Percentiles rank a stretch among this genome's conserved stretches.
phyloP scores from a whole-genome alignment of 2,113 vertebrate species.

The Lophochroa leadbeateri region DNA sequence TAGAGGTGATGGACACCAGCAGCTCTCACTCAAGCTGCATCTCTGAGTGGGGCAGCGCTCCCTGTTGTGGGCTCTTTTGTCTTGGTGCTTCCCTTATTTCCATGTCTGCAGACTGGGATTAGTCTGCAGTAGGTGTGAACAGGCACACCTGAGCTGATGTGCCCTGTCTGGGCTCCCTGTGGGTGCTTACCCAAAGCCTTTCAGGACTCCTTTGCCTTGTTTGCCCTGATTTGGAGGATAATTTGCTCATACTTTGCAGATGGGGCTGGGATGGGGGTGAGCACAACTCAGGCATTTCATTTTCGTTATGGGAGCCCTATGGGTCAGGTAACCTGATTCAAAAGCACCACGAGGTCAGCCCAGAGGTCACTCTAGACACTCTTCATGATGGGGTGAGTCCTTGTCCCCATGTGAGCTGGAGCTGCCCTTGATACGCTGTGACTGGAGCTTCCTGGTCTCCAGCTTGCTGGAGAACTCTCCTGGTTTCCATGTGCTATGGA shows the following conservation, averaged over 20 bases:
- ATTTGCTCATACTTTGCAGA: neutral
- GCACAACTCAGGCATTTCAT: neutral
- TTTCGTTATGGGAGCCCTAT: neutral
- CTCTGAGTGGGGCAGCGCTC: neutral
- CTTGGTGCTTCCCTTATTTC: neutral
- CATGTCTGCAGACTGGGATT: neutral
- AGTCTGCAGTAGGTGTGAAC: neutral
- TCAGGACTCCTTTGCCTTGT: neutral
- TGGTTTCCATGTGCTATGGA: neutral
- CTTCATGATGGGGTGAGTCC: neutral
- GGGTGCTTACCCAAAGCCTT: neutral
- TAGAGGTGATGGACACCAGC: neutral
- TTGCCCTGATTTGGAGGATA: neutral
- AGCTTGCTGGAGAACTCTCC: neutral
- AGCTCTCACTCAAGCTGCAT: fast-evolving
- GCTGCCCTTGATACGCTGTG: neutral
- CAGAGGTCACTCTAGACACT: neutral
- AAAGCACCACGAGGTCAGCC: fast-evolving
- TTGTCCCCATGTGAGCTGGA: fast-evolving
- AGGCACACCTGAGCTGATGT: neutral
- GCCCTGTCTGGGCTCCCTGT: neutral
- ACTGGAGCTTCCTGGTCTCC: neutral
- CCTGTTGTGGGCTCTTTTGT: neutral
- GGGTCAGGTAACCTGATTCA: too few species aligned
- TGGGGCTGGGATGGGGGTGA: neutral